A percentile compares a stretch with the other conserved stretches of the same genome.
phyloP scores from a whole-genome alignment of 2,888 invertebrate species.

The Leptinotarsa peninsularis region DNA sequence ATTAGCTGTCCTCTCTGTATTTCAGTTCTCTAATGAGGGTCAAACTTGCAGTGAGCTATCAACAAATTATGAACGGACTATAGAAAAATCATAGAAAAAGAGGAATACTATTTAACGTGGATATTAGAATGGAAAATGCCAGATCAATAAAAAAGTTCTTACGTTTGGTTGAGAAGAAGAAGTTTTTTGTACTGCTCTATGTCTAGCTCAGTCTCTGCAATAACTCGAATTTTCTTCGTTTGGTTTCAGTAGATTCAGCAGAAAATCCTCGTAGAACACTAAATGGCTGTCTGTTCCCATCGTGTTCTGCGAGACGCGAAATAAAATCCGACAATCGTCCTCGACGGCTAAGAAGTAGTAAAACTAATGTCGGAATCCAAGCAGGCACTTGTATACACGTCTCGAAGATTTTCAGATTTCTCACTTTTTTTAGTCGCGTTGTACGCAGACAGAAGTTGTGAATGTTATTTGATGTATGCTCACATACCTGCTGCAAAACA shows the following conservation, averaged over 20 bases:
- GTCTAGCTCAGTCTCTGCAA: not conserved
- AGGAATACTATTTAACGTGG: too few species aligned
- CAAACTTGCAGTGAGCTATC: too few species aligned
- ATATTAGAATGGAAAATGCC: too few species aligned
- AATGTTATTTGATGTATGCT: slow-evolving; percentile 26
- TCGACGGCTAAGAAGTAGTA: not conserved
- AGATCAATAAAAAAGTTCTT: too few species aligned
- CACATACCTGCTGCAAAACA: slow-evolving; percentile 31
- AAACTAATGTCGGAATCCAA: slow-evolving; percentile 14
- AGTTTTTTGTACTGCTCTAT: not conserved
- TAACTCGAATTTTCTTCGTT: not conserved
- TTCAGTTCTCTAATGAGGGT: too few species aligned
- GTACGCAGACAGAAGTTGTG: slow-evolving; percentile 14
- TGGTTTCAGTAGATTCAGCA: not conserved
- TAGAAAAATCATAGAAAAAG: too few species aligned
- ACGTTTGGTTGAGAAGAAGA: too few species aligned
- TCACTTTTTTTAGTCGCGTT: not conserved
- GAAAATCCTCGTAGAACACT: not conserved
- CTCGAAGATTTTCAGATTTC: slow-evolving; percentile 12
- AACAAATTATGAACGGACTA: too few species aligned
- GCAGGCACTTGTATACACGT: slow-evolving; percentile 12
- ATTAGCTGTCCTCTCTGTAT: too few species aligned
- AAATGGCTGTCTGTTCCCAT: not conserved
- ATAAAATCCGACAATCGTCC: not conserved
- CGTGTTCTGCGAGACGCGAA: slow-evolving; percentile 1